Base-by-base conservation (phyloP, 2,113 vertebrate species). In the Phyllostomus discolor region DNA sequence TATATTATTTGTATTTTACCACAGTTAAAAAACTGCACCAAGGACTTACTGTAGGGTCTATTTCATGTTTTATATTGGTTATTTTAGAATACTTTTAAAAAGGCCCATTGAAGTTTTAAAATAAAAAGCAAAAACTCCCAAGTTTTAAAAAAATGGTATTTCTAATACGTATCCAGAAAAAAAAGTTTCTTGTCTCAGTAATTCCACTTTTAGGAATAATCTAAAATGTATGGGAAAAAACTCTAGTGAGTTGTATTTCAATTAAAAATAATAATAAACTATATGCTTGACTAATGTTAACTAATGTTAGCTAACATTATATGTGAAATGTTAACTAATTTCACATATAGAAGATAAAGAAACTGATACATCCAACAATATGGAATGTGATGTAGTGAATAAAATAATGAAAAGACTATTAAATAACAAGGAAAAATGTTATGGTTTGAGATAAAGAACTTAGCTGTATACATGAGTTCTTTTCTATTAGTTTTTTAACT, bases 161-260 rank as follows among this genome's bases (percentile, higher is more conserved):
- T 86, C n/a, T 59, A 82, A 73, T 59, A 52, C 79, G 26, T 67
- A 79, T 43, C 41, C 59, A 81, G 75, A 41, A 82, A 92, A 84
- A 64, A 84, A 70, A 59, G 24, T 84, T 72, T 80, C 35, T 94
- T 93, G 46, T 97, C 76, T 95, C 73, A 88, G 89, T 67, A 95
- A 79, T 84, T 80, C 35, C 5, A 88, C 57, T 73, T 95, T 78
- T 52, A 97, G 62, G 50, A 76, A 81, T 79, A 88, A 79, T 92
- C 41, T 66, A 66, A 92, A 73, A 59, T 26, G 64, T 48, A 80
- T 12, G 31, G 4, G 4, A 48, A 67, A 52, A 50, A 67, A 12
- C 19, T 7, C 67, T 41, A 41, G 2, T 57, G 62, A 87, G 84
- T 67, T 66, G 33, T 48, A 88, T 50, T 38, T 88, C 43, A 88